Base-by-base conservation (phyloP, 1,140 invertebrate species). In the Gonatopus flavifemur region DNA sequence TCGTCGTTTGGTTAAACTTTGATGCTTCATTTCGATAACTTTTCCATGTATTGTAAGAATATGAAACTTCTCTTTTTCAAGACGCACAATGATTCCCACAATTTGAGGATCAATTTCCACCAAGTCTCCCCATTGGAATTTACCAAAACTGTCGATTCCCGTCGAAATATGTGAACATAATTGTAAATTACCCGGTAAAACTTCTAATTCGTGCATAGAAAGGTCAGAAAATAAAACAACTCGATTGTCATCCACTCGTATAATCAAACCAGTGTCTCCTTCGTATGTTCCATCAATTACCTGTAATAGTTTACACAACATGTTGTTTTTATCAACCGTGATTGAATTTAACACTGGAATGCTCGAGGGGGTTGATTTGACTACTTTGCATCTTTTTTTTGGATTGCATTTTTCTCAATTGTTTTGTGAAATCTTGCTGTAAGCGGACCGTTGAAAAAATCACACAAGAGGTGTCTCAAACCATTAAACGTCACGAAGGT, bases 91-190 rank as follows among this genome's bases (percentile, higher is more conserved):
- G 0, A 96, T 93, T 13, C 96, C 97, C 7, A 98, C 95, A 31
- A 93, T 98, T 74, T 98, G 93, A 0, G 91, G 83, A 77, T 96
- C 96, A 5, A 98, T 71, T 68, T 94, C 90, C 1, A 99, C 96
- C 57, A 99, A 81, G 76, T 99, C 96, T 10, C 96, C 96, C 90
- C 94, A 98, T 77, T 98, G 94, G 69, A 95, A 99, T 77, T 98
- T 95, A 2, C 97, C 97, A 19, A 98, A 80, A 9, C 91, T 93
- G 71, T 99, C 97, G 0, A 99, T 96, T 42, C 97, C 97, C 20
- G 94, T 96, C 1, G 96, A 94, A 86, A 96, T 96, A 70, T 98
- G 95, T 0, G 94, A 88, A 70, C 96, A 96, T 0, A 98, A 79
- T 69, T 98, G 96, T 22, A 98, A 77, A 79, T 98, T 94, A 51